Base-by-base conservation (phyloP, 2,888 invertebrate genomes). In the Caenorhabditis angaria region DNA sequence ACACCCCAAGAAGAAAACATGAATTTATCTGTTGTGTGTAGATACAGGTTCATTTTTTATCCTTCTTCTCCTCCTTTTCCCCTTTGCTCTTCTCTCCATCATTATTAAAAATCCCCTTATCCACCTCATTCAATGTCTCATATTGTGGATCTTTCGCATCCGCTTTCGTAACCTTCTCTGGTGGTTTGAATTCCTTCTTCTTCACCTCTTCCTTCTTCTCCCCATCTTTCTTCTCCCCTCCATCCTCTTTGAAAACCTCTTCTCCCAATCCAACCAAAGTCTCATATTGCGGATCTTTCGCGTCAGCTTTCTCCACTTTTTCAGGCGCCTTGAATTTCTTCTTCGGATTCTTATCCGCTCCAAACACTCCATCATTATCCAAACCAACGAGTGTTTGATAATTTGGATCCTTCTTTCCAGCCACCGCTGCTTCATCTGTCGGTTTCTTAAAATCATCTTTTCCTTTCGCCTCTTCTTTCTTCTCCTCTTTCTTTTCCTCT, bases 231-330 rank as follows among this genome's bases (percentile, higher is more conserved):
- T 61, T 61, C 48, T 59, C 50, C 22, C 29, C 29, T 6, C 25
- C 55, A n/a, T 63, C 66, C 22, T 63, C 66, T 25, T 67, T 53
- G 62, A 76, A 76, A 4, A 76, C 57, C 14, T 76, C 68, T 41
- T 64, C 67, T 5, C 62, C 66, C 20, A 76, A 27, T 24, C 71
- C 71, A 12, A 60, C 65, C 41, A 76, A 63, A 14, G 76, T 76
- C 58, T 78, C 73, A 57, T 76, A 78, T 41, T 76, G 69, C 18
- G 78, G 78, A 61, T 78, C 78, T 47, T 78, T 78, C 22, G 69
- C 68, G 35, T 73, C 74, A 12, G 74, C 78, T 62, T 77, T 77
- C 24, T 57, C 63, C 27, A 74, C 70, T 48, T 77, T 70, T 50
- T 67, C 65, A 8, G 77, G 77, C 12, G 70, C 63, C 41, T 77